Conservation (phyloP, 2,888 invertebrate genomes). For the Bedellia somnulentella region DNA sequence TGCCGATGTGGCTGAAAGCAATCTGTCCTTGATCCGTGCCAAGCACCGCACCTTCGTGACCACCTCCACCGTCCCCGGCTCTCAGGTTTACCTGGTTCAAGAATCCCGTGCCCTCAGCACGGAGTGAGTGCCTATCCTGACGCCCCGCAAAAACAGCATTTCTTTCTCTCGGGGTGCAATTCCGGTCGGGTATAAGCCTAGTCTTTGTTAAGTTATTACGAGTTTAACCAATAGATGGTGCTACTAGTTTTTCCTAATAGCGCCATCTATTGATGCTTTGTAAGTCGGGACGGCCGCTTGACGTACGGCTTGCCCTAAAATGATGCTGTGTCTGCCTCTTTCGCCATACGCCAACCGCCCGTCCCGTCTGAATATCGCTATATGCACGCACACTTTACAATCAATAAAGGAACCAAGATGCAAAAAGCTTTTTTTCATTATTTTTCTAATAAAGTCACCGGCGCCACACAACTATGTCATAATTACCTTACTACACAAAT, state of each 20-base stretch:
- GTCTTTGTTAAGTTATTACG: slow-evolving; percentile 48
- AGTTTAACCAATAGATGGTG: slow-evolving; percentile 22
- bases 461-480: slow-evolving; percentile 31
- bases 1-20: slow-evolving; percentile 93
- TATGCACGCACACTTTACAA: slow-evolving; percentile 26
- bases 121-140: slow-evolving; percentile 27
- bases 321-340: slow-evolving; percentile 38
- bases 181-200: slow-evolving; percentile 55
- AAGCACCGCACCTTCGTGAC: slow-evolving; percentile 98
- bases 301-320: slow-evolving; percentile 42
- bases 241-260: slow-evolving; percentile 9
- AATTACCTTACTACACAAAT: slow-evolving; percentile 25
- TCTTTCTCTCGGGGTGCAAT: slow-evolving; percentile 43
- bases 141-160: slow-evolving; percentile 45
- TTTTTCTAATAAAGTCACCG: slow-evolving; percentile 41
- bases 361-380: slow-evolving; percentile 29
- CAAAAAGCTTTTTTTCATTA: slow-evolving; percentile 47
- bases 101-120: slow-evolving; percentile 72
- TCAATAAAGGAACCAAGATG: slow-evolving; percentile 53
- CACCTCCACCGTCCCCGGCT: slow-evolving; percentile 89
- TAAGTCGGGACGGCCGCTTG: slow-evolving; percentile 44
- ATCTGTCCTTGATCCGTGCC: slow-evolving; percentile 91
- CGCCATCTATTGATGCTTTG: slow-evolving; percentile 18
- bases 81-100: slow-evolving; percentile 88
- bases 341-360: slow-evolving; percentile 39